phyloP scores from a whole-genome alignment of 1,140 invertebrate genomes.

The Phymastichus coffea region DNA sequence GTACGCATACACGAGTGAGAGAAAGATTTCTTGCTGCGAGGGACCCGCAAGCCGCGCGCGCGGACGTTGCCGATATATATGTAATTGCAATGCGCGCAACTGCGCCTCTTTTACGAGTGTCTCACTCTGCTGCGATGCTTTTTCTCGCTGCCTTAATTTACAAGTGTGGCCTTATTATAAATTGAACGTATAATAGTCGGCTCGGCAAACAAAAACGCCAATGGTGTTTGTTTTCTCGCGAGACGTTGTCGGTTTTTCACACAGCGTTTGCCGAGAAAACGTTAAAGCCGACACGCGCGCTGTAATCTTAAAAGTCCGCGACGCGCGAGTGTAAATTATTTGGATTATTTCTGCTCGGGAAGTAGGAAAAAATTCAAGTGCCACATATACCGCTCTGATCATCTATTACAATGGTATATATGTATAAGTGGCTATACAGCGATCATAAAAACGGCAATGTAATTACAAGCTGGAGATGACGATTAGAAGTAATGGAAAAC shows the following conservation, averaged over 20 bases:
- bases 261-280: too few relatives aligned
- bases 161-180: constrained; percentile 1
- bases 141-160: constrained; percentile 2
- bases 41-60: constrained; percentile 17
- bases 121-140: background rate
- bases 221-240: too few relatives aligned
- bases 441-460: too few relatives aligned
- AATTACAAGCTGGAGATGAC: constrained; percentile 1
- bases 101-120: constrained; percentile 1
- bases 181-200: constrained; percentile 1
- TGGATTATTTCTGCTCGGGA: background rate
- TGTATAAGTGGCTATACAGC: too few relatives aligned
- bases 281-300: too few relatives aligned
- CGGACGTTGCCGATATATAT: too few relatives aligned
- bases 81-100: constrained; percentile 14
- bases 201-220: background rate
- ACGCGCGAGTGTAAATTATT: background rate
- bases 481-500: constrained; percentile 11
- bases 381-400: too few relatives aligned
- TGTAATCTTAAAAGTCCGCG: too few relatives aligned
- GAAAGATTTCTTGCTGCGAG: constrained; percentile 23
- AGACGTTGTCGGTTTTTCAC: too few relatives aligned
- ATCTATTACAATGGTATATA: background rate
- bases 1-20: background rate
- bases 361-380: too few relatives aligned